Evolutionary conservation across 2,113 vertebrate genomes (phyloP), one percentile per base, ranked within the genome.

Genomic region (Raja brachyura): DNA sequence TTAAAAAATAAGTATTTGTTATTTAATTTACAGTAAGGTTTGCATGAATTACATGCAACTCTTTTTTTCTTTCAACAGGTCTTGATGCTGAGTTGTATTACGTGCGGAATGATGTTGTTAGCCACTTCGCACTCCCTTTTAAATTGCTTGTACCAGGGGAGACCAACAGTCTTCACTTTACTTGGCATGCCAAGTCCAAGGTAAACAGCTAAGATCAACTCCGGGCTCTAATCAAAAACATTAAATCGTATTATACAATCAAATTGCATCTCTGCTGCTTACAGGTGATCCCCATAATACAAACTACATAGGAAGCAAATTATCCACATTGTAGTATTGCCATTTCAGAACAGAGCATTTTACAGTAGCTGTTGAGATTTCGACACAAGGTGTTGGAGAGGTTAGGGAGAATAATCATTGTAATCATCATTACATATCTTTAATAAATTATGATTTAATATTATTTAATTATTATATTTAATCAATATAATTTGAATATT

Each of bases 21-120:
- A 14, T 86, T 10, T 28, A 14, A 61, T 61, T 86, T 61, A 10
- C 25, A 28, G 13, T 56, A 28, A 1, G 2, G 25, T 86, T 11
- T 1, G 6, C 28, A n/a, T 28, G 54, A 4, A 61, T 86, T 61
- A n/a, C 56, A 86, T 11, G n/a, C 2, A 31, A 31, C 61, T 33
- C 75, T 88, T 83, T 59, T 83, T 85, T 88, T 63, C 59, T 83
- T 59, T 88, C 75, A 10, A 63, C 93, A 99, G 98, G 98, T 95
- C 96, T 99, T 18, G 97, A 99, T 94, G 99, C 99, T 78, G 98
- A 99, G 95, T 95, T 99, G 93, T 99, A 98, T 94, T 99, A 99
- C 0, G 98, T 99, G 94, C 97, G 98, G 94, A 98, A 99, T 78
- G 98, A 98, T 90, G 96, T 99, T 94, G 97, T 99, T 93, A 99